phyloP scores from a whole-genome alignment of 1,140 invertebrate species.

The Campoletis sonorensis region DNA sequence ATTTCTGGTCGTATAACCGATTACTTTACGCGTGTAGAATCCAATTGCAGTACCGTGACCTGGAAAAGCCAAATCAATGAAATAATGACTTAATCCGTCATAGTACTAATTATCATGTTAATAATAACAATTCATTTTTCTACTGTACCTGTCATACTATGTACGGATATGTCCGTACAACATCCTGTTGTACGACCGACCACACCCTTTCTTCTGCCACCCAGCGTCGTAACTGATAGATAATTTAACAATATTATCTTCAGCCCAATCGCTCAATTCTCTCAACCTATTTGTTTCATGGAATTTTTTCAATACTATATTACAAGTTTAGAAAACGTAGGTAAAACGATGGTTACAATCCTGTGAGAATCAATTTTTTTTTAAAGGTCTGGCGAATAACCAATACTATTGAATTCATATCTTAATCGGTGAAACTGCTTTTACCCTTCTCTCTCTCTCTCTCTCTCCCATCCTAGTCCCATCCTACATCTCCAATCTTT shows the following conservation, averaged over 20 bases:
- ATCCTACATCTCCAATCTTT: no score
- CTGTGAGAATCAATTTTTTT: no score
- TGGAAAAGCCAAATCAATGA: conserved; percentile 22
- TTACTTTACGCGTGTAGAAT: conserved; percentile 27
- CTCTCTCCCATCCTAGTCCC: no score
- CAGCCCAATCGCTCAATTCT: conserved; percentile 8
- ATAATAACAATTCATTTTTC: not conserved
- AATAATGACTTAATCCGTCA: not conserved
- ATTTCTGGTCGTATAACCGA: conserved; percentile 37
- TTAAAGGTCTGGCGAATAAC: no score
- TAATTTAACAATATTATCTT: conserved; percentile 38
- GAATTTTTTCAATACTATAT: not conserved
- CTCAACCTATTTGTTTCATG: conserved; percentile 7
- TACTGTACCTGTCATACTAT: conserved; percentile 43
- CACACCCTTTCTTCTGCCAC: conserved; percentile 41
- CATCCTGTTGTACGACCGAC: conserved; percentile 45
- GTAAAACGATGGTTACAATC: no score
- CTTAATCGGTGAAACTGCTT: no score
- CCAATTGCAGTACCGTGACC: conserved; percentile 43
- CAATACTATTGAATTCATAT: no score
- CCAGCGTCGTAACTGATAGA: conserved; percentile 39
- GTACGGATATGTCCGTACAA: no score
- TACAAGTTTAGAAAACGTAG: not conserved
- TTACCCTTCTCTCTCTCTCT: no score
- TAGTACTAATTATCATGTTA: not conserved